Percentiles rank a stretch among this genome's conserved stretches.
These are phyloP conservation scores for Microcebus murinus DNA, from an alignment of 2,113 vertebrate species.

Conservation along the genomic window DNA sequence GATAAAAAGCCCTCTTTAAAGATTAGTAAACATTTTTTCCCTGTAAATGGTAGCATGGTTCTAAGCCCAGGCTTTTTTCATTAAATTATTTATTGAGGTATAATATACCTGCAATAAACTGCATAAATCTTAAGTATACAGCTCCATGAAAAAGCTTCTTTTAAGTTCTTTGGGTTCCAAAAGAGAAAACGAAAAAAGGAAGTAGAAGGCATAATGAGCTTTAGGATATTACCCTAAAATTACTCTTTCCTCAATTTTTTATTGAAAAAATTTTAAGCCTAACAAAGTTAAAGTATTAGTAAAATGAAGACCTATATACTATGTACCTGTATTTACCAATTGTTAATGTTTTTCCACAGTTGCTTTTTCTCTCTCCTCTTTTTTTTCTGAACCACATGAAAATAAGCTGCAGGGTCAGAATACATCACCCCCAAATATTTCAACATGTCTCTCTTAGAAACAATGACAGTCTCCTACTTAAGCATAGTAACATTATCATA, in stretches of 20 bases:
- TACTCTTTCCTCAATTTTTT: neutral
- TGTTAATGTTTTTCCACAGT: neutral
- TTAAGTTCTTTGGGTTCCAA: conserved; percentile 2
- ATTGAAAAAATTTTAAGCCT: neutral
- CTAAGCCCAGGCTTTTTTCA: neutral
- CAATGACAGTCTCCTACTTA: neutral
- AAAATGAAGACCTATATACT: neutral
- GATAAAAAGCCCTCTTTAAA: conserved; percentile 35
- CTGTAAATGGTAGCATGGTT: neutral
- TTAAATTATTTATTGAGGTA: neutral
- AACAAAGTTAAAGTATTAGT: neutral
- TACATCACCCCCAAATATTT: neutral
- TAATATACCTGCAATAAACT: neutral
- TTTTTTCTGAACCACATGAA: neutral
- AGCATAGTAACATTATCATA: neutral
- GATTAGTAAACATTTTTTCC: neutral
- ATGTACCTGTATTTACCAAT: neutral
- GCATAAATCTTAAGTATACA: neutral
- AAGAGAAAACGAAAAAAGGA: neutral
- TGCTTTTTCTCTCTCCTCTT: neutral
- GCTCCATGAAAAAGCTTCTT: neutral
- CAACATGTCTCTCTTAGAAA: neutral
- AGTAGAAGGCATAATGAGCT: neutral
- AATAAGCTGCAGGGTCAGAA: neutral
- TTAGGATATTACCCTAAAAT: neutral